Percentiles rank a stretch among this genome's conserved stretches.
Evolutionary conservation across 2,113 vertebrate species (phyloP).

Genomic region (Rhynchomys soricoides): DNA sequence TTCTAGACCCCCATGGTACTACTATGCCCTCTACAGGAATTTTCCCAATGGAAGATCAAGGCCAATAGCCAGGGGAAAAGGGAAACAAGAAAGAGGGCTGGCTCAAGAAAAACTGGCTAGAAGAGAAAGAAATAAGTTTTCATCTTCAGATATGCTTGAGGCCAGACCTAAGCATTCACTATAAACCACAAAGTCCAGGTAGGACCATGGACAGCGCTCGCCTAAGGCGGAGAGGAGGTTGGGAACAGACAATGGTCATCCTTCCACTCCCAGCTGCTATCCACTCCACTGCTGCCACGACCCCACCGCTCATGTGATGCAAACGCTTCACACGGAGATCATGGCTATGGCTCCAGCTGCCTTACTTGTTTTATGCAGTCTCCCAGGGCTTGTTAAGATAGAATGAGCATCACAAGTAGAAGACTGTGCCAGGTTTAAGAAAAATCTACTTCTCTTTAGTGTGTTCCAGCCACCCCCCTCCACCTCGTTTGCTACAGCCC

Average conservation of each 20-base stretch:
- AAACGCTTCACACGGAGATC: not conserved
- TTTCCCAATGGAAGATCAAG: not conserved
- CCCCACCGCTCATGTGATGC: not conserved
- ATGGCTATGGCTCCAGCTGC: not conserved
- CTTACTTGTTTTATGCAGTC: not conserved
- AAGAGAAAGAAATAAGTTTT: not conserved
- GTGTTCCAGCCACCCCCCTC: not conserved
- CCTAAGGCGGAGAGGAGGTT: rapidly evolving
- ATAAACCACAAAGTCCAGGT: not conserved
- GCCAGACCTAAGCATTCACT: not conserved
- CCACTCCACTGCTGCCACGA: not conserved
- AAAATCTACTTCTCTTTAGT: not conserved
- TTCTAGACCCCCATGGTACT: not conserved
- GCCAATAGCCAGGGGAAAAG: not conserved
- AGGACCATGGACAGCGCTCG: not conserved
- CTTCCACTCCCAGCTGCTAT: not conserved
- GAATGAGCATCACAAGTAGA: not conserved
- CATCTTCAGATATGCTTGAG: not conserved
- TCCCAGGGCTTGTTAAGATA: not conserved
- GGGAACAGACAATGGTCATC: not conserved
- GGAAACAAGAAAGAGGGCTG: not conserved
- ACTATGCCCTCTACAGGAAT: not conserved
- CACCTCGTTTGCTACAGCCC: not conserved
- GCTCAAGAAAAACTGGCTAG: not conserved
- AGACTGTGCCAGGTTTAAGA: not conserved